These are phyloP conservation scores for Machimus atricapillus DNA, from an alignment of 2,888 invertebrate species.

Conservation along the genomic window DNA sequence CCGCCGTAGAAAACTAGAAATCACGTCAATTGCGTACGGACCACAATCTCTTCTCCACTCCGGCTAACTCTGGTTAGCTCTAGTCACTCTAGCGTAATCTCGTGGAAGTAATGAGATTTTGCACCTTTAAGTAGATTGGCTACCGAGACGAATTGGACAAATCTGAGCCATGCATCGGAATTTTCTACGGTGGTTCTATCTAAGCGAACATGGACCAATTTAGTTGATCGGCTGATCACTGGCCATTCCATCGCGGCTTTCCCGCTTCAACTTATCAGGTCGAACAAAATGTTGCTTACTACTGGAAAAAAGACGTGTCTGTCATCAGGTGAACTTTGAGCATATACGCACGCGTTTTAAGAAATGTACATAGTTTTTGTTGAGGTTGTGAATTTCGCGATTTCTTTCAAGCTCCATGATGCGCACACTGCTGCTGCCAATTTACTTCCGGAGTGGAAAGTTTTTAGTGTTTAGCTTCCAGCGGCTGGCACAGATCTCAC, in stretches of 20 bases:
- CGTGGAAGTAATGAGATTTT: slow-evolving; percentile 1
- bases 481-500: background rate
- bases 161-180: background rate
- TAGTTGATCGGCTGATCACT: background rate
- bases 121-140: background rate
- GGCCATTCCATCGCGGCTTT: background rate
- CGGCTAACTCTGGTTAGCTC: background rate
- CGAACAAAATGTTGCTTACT: background rate
- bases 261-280: background rate
- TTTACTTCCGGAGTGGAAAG: background rate
- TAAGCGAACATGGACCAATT: background rate
- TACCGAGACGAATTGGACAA: background rate
- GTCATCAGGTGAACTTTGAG: background rate
- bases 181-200: background rate
- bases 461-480: background rate
- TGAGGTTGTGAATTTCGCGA: background rate
- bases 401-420: background rate
- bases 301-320: background rate
- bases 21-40: background rate
- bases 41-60: background rate
- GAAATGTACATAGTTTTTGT: background rate
- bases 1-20: background rate
- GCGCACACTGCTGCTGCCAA: background rate
- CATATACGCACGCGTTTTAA: background rate
- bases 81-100: background rate